phyloP scores from a whole-genome alignment of 2,113 vertebrate genomes.

The Philantomba maxwellii region DNA sequence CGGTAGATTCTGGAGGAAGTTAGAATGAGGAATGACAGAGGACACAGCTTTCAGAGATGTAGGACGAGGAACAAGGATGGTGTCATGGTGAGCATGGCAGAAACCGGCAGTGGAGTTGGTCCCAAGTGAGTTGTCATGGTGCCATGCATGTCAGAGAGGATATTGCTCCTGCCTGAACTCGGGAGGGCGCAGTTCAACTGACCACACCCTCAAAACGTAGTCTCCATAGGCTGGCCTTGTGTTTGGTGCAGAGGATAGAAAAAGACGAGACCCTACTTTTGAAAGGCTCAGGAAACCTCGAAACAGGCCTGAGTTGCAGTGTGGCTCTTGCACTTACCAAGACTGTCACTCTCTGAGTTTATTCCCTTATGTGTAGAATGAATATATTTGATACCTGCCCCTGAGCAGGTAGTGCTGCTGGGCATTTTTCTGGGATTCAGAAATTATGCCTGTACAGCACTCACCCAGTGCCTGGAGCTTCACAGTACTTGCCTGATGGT shows the following conservation, averaged over 20 bases:
- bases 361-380: background rate
- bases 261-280: background rate
- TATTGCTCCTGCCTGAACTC: background rate
- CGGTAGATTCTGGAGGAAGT: background rate
- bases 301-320: background rate
- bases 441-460: no score
- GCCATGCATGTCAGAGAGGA: background rate
- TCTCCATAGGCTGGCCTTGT: background rate
- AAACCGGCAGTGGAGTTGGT: background rate
- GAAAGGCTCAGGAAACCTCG: background rate
- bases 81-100: accelerated
- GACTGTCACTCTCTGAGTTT: background rate
- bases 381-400: background rate
- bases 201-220: no score
- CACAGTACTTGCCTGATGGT: background rate
- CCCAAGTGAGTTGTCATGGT: background rate
- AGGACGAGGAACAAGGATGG: background rate
- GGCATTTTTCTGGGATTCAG: background rate
- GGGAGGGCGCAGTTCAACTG: background rate
- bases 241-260: background rate
- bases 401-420: background rate
- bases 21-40: background rate
- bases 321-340: background rate
- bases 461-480: background rate
- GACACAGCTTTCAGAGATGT: background rate